phyloP scores from a whole-genome alignment of 2,888 invertebrate species.

The Adelognathus sp. region DNA sequence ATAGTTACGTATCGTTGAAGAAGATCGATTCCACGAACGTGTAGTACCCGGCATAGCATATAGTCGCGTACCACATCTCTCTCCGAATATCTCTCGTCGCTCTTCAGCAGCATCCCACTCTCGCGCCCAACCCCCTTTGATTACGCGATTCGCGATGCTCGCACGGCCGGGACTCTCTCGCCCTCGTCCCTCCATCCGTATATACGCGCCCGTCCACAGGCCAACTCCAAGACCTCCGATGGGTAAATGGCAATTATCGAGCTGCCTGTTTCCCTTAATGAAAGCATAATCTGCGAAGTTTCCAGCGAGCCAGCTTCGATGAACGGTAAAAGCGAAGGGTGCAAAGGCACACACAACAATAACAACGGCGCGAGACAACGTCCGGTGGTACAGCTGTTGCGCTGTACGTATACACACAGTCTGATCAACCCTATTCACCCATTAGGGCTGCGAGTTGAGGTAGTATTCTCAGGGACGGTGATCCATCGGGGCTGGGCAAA shows the following conservation, averaged over 20 bases:
- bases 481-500: too few species aligned
- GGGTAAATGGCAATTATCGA: constrained; percentile 65
- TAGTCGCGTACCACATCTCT: background rate
- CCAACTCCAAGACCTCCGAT: constrained; percentile 6
- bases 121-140: constrained; percentile 21
- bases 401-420: background rate
- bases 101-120: background rate
- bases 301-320: constrained; percentile 50
- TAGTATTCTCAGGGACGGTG: too few species aligned
- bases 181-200: constrained; percentile 7
- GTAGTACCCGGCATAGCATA: background rate
- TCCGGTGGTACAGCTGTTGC: background rate
- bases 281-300: constrained; percentile 67
- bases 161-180: constrained; percentile 18
- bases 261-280: constrained; percentile 64
- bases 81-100: background rate
- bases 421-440: constrained; percentile 40
- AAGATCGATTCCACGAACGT: constrained; percentile 41
- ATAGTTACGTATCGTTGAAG: constrained; percentile 30
- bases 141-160: constrained; percentile 40
- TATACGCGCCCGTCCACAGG: background rate
- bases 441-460: constrained; percentile 62
- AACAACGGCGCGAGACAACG: background rate
- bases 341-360: constrained; percentile 29
- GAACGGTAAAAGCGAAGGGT: constrained; percentile 42